A percentile compares a stretch with the other conserved stretches of the same genome.
phyloP scores from a whole-genome alignment of 2,888 invertebrate species.

The Luperina nickerlii region DNA sequence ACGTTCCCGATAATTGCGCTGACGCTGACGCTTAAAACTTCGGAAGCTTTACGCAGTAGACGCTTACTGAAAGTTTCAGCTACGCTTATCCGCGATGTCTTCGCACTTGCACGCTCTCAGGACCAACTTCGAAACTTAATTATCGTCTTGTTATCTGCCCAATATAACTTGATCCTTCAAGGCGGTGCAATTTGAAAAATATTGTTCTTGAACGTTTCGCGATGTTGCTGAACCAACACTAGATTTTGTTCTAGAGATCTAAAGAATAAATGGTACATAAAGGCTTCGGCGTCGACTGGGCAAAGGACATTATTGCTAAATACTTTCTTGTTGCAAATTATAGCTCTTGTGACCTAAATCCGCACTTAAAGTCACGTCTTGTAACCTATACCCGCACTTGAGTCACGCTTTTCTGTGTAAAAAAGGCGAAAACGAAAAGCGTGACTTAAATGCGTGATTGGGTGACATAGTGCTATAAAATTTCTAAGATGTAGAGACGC shows the following conservation, averaged over 20 bases:
- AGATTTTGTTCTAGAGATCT: neutral
- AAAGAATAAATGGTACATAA: neutral
- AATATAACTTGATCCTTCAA: slow-evolving; percentile 14
- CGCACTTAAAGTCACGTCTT: too few species aligned
- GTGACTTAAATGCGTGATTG: too few species aligned
- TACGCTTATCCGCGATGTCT: slow-evolving; percentile 23
- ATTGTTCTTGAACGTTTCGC: neutral
- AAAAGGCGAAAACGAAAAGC: too few species aligned
- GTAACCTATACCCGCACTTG: too few species aligned
- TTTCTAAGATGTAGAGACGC: too few species aligned
- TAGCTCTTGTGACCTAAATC: too few species aligned
- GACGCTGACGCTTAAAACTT: slow-evolving; percentile 31
- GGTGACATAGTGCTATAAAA: too few species aligned
- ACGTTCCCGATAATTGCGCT: neutral
- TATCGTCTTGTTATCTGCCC: slow-evolving; percentile 16
- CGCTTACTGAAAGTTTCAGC: slow-evolving; percentile 36
- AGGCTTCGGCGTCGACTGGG: neutral
- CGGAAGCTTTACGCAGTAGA: slow-evolving; percentile 17
- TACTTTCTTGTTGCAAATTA: neutral
- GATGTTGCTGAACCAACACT: neutral
- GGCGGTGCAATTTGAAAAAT: neutral
- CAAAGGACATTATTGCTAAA: neutral
- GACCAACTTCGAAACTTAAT: slow-evolving; percentile 54
- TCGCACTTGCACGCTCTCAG: slow-evolving; percentile 29
- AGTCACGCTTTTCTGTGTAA: too few species aligned